Percentiles rank a stretch among this genome's conserved stretches.
Conservation (phyloP, 2,113 vertebrate species). For the Romanogobio albipinnatus region DNA sequence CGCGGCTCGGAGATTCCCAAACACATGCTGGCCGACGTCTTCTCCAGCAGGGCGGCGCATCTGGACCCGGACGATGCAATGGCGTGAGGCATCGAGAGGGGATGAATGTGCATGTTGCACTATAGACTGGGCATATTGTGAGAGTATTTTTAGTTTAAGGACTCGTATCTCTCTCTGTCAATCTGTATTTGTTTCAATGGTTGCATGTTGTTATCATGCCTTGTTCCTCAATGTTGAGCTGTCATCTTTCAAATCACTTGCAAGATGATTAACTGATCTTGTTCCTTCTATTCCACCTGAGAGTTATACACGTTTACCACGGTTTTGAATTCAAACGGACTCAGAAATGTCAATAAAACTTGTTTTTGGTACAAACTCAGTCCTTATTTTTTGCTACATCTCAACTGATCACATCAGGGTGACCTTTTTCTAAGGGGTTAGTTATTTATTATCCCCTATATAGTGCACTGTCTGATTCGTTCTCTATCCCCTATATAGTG, state of each 20-base stretch:
- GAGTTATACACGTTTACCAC: not conserved
- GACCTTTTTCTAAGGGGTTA: not conserved
- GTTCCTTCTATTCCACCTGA: not conserved
- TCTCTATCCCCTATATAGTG: too few relatives aligned
- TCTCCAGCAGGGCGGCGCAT: constrained; percentile 83
- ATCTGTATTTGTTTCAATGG: not conserved
- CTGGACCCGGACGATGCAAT: constrained; percentile 91
- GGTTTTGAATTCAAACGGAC: not conserved
- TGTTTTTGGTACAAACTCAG: constrained; percentile 6
- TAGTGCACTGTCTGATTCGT: too few relatives aligned
- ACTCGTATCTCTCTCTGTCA: not conserved
- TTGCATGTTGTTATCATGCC: not conserved
- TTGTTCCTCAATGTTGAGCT: not conserved
- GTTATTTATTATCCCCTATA: not conserved
- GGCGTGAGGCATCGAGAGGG: constrained; percentile 51
- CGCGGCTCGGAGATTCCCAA: constrained; percentile 96
- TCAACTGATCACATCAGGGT: not conserved
- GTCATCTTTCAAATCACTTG: not conserved
- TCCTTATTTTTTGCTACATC: not conserved
- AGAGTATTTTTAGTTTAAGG: not conserved
- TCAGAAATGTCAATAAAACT: constrained; percentile 20
- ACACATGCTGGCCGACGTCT: constrained; percentile 95
- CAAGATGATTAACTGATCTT: not conserved
- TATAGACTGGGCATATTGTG: not conserved
- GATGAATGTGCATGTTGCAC: not conserved